These are phyloP conservation scores for Anaspis maculata DNA, from an alignment of 2,888 invertebrate genomes.

Conservation along the genomic window DNA sequence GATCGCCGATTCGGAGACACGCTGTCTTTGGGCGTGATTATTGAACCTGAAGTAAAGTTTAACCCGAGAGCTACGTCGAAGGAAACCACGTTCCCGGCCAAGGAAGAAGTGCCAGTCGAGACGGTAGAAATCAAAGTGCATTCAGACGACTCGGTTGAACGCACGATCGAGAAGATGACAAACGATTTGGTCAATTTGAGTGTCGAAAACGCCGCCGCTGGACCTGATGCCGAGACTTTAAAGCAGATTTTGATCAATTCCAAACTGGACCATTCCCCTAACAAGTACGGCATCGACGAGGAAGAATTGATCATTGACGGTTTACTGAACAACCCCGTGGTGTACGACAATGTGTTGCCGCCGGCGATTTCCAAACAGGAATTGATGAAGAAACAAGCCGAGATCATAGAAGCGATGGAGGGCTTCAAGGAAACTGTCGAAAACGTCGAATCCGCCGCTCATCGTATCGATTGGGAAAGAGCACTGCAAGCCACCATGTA, in stretches of 20 bases:
- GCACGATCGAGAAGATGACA: neutral
- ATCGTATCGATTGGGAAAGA: constrained; percentile 1
- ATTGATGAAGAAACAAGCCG: too few species aligned
- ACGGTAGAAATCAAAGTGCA: neutral
- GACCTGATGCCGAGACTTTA: neutral
- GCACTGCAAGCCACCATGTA: constrained; percentile 9
- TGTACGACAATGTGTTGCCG: neutral
- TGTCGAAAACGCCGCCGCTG: neutral
- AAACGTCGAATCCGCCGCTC: too few species aligned
- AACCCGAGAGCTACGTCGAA: neutral
- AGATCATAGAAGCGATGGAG: too few species aligned
- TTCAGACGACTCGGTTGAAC: neutral
- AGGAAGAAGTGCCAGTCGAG: neutral
- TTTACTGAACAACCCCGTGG: constrained; percentile 1
- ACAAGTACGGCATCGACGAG: constrained; percentile 9
- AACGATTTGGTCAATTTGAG: too few species aligned
- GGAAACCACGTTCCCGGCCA: neutral
- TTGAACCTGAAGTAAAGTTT: constrained; percentile 20
- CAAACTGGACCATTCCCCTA: neutral
- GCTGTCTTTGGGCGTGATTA: constrained; percentile 38
- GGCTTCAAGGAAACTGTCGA: too few species aligned
- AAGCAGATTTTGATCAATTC: neutral
- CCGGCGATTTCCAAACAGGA: too few species aligned
- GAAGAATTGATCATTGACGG: constrained; percentile 10
- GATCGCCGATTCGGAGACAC: constrained; percentile 41